These are phyloP conservation scores for Megaceryle torquata DNA, from an alignment of 2,113 vertebrate genomes.

Conservation along the genomic window DNA sequence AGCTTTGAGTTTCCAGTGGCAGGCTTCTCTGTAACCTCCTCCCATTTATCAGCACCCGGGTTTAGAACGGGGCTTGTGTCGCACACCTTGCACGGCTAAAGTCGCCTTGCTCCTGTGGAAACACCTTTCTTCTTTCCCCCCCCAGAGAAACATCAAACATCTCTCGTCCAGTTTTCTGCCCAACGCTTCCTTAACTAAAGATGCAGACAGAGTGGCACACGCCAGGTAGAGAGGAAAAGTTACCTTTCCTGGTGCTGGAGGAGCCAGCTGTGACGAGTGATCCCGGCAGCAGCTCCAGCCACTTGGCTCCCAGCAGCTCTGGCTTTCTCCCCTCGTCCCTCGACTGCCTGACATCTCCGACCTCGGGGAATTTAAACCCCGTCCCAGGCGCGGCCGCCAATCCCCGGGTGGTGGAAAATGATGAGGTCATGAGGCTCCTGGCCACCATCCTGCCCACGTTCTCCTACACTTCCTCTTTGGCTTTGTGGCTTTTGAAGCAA, in stretches of 20 bases:
- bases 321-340: not conserved
- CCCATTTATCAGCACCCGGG: not conserved
- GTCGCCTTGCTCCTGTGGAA: not conserved
- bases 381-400: constrained; percentile 54
- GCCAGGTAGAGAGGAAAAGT: not conserved
- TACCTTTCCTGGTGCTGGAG: constrained; percentile 51
- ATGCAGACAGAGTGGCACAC: not conserved
- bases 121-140: not conserved
- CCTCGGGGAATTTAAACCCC: constrained; percentile 76
- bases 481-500: constrained; percentile 76
- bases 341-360: constrained; percentile 42
- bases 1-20: not conserved
- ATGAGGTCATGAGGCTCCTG: constrained; percentile 73
- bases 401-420: constrained; percentile 55
- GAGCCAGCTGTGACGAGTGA: not conserved
- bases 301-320: not conserved
- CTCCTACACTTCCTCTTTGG: constrained; percentile 79
- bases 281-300: not conserved
- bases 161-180: not conserved
- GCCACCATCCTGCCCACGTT: constrained; percentile 70
- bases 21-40: not conserved
- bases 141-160: not conserved
- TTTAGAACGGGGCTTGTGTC: not conserved
- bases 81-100: not conserved
- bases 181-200: not conserved